Evolutionary conservation across 2,113 vertebrate species (phyloP).

Genomic region (Eleginops maclovinus): DNA sequence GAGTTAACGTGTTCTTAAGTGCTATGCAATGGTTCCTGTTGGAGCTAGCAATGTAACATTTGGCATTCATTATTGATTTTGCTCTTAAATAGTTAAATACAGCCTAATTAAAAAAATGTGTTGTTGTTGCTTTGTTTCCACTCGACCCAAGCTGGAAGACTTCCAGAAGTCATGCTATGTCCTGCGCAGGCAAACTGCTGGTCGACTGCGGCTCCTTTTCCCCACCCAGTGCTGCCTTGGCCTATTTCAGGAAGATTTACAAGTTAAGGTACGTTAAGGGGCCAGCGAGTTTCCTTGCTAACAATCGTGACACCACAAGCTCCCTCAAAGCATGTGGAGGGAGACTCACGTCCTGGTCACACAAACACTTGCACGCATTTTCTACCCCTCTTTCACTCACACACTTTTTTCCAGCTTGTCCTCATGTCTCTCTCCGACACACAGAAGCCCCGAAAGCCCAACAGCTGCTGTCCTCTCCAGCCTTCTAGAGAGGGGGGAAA

Average conservation of each 20-base stretch:
- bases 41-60: background rate
- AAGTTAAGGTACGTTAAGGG: slow-evolving; percentile 18
- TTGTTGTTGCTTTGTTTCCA: background rate
- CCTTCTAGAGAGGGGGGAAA: slow-evolving; percentile 49
- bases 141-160: background rate
- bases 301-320: slow-evolving; percentile 37
- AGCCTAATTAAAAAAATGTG: background rate
- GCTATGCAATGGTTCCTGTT: background rate
- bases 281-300: slow-evolving; percentile 27
- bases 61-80: background rate
- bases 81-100: background rate
- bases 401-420: slow-evolving; percentile 46
- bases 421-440: slow-evolving; percentile 36
- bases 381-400: slow-evolving; percentile 23
- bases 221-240: background rate
- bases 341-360: slow-evolving; percentile 22
- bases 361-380: slow-evolving; percentile 29
- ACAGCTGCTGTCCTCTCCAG: slow-evolving; percentile 69
- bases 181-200: background rate
- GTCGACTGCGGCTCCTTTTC: background rate
- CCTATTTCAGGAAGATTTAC: slow-evolving; percentile 12
- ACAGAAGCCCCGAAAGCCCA: slow-evolving; percentile 61
- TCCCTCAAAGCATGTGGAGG: slow-evolving; percentile 26
- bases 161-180: background rate
- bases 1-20: background rate